phyloP scores from a whole-genome alignment of 2,888 invertebrate species.

The Tribolium freemani region DNA sequence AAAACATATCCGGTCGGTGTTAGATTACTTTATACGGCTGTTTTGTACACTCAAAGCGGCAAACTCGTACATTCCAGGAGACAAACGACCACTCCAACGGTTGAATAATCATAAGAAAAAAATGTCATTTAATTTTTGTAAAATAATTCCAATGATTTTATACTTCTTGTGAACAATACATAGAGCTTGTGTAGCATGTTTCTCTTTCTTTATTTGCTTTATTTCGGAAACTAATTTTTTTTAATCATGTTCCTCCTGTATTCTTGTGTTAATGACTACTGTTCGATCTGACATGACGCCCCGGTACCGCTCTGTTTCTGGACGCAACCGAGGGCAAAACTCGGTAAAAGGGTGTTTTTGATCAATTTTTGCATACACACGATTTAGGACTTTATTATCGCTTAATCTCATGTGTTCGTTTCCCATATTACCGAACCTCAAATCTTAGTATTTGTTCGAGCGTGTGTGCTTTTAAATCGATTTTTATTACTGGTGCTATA shows the following conservation, averaged over 20 bases:
- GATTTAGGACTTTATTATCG: constrained; percentile 46
- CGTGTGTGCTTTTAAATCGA: constrained; percentile 19
- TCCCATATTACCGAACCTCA: constrained; percentile 52
- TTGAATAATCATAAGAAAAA: too few relatives aligned
- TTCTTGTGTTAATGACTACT: too few relatives aligned
- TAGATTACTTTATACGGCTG: constrained; percentile 37
- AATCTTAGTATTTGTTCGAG: constrained; percentile 20
- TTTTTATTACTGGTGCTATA: background rate
- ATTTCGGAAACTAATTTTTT: too few relatives aligned
- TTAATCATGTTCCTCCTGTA: too few relatives aligned
- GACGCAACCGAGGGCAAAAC: background rate
- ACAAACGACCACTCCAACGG: background rate
- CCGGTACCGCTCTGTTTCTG: background rate
- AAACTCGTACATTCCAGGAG: background rate
- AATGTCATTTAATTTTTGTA: too few relatives aligned
- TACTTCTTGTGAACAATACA: too few relatives aligned
- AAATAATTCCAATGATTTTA: too few relatives aligned
- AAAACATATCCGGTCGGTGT: constrained; percentile 42
- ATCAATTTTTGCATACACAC: constrained; percentile 30
- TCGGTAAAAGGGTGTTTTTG: constrained; percentile 14
- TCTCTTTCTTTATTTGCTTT: too few relatives aligned
- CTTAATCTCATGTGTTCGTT: constrained; percentile 55
- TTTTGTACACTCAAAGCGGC: constrained; percentile 11
- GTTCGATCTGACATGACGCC: background rate
- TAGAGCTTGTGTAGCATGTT: too few relatives aligned